A percentile compares a stretch with the other conserved stretches of the same genome.
phyloP scores from a whole-genome alignment of 2,888 invertebrate species.

The Drosophila silvestris region DNA sequence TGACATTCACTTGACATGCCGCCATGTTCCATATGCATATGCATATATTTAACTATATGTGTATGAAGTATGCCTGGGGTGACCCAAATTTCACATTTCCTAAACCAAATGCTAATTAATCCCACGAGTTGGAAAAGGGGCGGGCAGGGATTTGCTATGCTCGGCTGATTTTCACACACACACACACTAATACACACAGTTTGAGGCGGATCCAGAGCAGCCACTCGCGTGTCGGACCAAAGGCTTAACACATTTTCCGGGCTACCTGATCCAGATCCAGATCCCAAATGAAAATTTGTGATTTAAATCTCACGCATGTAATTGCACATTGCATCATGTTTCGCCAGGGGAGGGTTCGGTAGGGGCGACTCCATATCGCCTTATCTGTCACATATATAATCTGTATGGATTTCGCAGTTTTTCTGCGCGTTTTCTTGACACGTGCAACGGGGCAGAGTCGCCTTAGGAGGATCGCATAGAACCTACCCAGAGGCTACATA shows the following conservation, averaged over 20 bases:
- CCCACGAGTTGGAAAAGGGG: slow-evolving; percentile 50
- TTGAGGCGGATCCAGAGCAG: slow-evolving; percentile 8
- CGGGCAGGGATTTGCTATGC: slow-evolving; percentile 62
- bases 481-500: slow-evolving; percentile 13
- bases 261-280: slow-evolving; percentile 46
- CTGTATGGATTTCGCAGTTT: slow-evolving; percentile 58
- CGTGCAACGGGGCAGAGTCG: slow-evolving; percentile 44
- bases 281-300: slow-evolving; percentile 31
- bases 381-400: slow-evolving; percentile 50
- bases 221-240: slow-evolving; percentile 50
- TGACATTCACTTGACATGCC: slow-evolving; percentile 79
- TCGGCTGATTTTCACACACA: slow-evolving; percentile 75
- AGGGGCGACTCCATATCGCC: slow-evolving; percentile 47
- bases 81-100: slow-evolving; percentile 46
- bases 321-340: slow-evolving; percentile 67
- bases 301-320: slow-evolving; percentile 76
- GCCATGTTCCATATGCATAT: slow-evolving; percentile 14
- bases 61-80: slow-evolving; percentile 47
- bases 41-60: slow-evolving; percentile 4
- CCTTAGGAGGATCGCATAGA: slow-evolving; percentile 9
- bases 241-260: slow-evolving; percentile 52
- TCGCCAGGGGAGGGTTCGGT: background rate
- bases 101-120: slow-evolving; percentile 78
- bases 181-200: slow-evolving; percentile 54
- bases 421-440: slow-evolving; percentile 52